Base-by-base conservation (phyloP, 2,113 vertebrate species). In the Sturnira hondurensis region DNA sequence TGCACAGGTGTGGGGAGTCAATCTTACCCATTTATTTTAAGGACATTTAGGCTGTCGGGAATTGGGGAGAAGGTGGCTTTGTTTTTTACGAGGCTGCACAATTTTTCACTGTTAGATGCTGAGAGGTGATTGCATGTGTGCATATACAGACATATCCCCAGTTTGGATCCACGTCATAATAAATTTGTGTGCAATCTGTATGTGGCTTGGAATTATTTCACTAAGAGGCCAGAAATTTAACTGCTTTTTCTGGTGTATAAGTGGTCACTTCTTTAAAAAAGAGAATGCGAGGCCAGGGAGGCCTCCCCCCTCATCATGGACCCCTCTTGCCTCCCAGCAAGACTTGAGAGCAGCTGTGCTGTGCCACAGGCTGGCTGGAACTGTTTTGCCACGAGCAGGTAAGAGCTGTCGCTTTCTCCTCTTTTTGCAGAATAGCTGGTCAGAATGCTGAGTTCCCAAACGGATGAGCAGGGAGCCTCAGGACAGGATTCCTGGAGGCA, bases 181-280 rank as follows among this genome's bases (percentile, higher is more conserved):
- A 97, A 96, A 96, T 95, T 71, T 90, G 94, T 96, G 84, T 71
- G 89, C 89, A 97, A 87, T 94, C 96, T 97, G 89, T 80, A 96
- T 83, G 52, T 14, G 58, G 83, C 76, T 90, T 93, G 97, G 94
- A 97, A 95, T 96, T 89, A 96, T 71, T 95, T 89, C 74, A 61
- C 92, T 83, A 83, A 92, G 85, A 92, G 93, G 91, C 94, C 81
- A 63, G 85, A 86, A 73, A 89, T 87, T n/a, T 56, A 96, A 85
- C 94, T 93, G 65, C 52, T 93, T 41, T 96, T 89, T 31, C 43
- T 84, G 56, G 63, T 54, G 15, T 28, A 41, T 87, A 91, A 91
- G 80, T 47, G 54, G 50, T 13, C 2, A 1, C 24, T 26, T 61
- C 65, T 93, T 78, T 94, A 45, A 50, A 47, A 84, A 91, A 54